Conservation (phyloP, 2,113 vertebrate species). For the Psittacus erithacus region DNA sequence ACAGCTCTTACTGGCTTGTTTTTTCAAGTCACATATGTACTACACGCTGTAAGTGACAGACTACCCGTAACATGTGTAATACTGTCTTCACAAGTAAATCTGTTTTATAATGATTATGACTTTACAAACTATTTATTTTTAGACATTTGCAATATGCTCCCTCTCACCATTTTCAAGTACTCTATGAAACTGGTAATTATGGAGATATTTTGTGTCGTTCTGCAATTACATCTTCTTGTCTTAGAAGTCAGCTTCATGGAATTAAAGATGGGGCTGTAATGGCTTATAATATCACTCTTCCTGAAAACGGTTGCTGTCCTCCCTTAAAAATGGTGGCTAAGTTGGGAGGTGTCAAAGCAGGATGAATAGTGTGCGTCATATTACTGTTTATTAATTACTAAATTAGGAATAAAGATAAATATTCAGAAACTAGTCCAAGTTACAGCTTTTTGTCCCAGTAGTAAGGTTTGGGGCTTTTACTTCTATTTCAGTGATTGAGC, state of each 20-base stretch:
- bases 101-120: constrained; percentile 58
- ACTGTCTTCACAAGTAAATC: constrained; percentile 49
- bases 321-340: neutral
- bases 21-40: constrained; percentile 46
- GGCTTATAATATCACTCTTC: neutral
- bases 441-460: neutral
- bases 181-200: constrained; percentile 40
- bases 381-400: neutral
- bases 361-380: neutral
- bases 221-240: neutral
- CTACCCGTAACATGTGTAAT: constrained; percentile 56
- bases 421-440: neutral
- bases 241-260: neutral
- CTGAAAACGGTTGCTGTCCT: neutral
- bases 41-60: constrained; percentile 31
- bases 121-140: constrained; percentile 65
- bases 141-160: constrained; percentile 58
- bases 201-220: neutral
- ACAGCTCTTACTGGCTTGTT: neutral
- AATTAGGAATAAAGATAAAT: neutral
- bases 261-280: neutral
- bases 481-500: neutral
- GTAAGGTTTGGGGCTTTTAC: accelerated
- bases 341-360: neutral
- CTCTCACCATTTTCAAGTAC: constrained; percentile 44